Conservation (phyloP, 64 coral and sea anemone genomes). For the Trachythela sp. region DNA sequence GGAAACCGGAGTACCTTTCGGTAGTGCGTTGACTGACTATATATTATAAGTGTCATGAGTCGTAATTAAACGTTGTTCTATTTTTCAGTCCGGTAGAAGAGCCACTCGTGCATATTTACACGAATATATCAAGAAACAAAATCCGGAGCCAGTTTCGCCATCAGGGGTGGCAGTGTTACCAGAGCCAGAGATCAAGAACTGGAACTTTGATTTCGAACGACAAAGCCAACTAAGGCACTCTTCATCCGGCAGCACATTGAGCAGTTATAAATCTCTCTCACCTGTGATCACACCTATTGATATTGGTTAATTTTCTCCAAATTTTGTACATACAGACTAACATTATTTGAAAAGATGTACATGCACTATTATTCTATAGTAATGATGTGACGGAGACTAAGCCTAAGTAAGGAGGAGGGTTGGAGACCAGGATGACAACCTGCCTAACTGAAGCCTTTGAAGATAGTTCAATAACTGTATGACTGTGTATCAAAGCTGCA, state of each 20-base stretch:
- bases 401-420: no score
- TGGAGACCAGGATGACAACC: no score
- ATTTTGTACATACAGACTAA: not conserved
- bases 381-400: no score
- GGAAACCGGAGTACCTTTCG: no score
- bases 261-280: not conserved
- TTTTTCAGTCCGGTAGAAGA: slow-evolving; percentile 76
- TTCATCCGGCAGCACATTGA: not conserved
- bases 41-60: no score
- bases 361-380: no score
- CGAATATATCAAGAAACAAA: slow-evolving; percentile 45
- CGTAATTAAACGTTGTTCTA: not conserved
- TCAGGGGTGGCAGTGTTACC: not conserved
- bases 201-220: not conserved
- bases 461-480: no score
- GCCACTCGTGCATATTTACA: slow-evolving; percentile 85
- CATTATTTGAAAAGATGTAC: no score
- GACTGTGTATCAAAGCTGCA: no score
- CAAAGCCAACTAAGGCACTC: not conserved
- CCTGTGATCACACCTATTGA: not conserved
- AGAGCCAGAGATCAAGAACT: not conserved
- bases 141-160: not conserved
- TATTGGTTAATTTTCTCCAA: not conserved
- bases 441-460: no score
- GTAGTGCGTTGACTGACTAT: no score